Conservation (phyloP, 2,888 invertebrate species). For the Litoditis marina region DNA sequence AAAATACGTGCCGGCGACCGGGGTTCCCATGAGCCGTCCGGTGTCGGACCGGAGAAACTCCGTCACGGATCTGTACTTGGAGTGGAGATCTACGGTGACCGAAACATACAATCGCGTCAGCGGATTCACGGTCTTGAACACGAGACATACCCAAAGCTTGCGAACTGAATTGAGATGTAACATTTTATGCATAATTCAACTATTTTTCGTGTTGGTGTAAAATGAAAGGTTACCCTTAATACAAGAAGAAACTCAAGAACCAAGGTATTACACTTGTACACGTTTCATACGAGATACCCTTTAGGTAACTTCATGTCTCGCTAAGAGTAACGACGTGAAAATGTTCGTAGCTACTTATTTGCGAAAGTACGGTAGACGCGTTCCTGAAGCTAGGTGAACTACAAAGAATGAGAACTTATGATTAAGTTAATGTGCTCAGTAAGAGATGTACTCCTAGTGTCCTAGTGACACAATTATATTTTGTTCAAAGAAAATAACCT, state of each 20-base stretch:
- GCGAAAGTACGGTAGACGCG: neutral
- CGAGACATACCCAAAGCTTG: conserved; percentile 47
- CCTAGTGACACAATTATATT: too few species aligned
- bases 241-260: too few species aligned
- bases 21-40: conserved; percentile 47
- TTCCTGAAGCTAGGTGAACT: neutral
- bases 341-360: too few species aligned
- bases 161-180: conserved; percentile 28
- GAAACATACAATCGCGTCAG: conserved; percentile 42
- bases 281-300: too few species aligned
- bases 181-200: too few species aligned
- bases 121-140: conserved; percentile 49
- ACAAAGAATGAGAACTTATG: neutral
- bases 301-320: too few species aligned
- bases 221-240: too few species aligned
- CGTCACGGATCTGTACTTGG: conserved; percentile 38
- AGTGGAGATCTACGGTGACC: conserved; percentile 43
- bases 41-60: conserved; percentile 47
- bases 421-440: too few species aligned
- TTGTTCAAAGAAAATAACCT: too few species aligned
- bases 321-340: neutral
- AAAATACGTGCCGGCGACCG: conserved; percentile 46
- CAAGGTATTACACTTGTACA: too few species aligned
- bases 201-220: too few species aligned
- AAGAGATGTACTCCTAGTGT: too few species aligned